Evolutionary conservation across 2,797 vertebrate species (phyloP), one percentile per base, ranked within the genome.

Genomic region (Lacerta viridis): DNA sequence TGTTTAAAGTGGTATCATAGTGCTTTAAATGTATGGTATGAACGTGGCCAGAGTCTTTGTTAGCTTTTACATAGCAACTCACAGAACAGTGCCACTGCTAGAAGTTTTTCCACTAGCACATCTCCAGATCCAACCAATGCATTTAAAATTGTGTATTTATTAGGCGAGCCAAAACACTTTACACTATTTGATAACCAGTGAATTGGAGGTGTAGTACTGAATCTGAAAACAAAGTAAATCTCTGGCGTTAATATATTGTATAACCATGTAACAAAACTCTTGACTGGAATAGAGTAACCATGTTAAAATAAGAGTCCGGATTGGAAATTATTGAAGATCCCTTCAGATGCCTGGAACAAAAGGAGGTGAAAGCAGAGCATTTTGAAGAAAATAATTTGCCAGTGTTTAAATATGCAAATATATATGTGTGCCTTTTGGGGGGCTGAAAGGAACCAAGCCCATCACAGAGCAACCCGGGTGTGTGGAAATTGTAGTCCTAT

Each of bases 181-280:
- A 64, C n/a, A 87, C 68, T 15, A 86, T 64, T 80, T 39, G 64
- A 27, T 10, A 39, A 66, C 6, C 61, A 64, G 61, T 5, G 18
- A 64, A 64, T 23, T 64, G 61, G 11, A 55, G 50, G 50, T 55
- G 50, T 55, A 55, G 50, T 55, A 55, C 50, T 15, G 46, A 46
- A 27, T 25, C 75, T 90, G 90, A 87, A 89, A 89, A 43, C 46
- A 89, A 85, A 41, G 59, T n/a, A 79, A 79, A 92, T 23, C 72
- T 87, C 46, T 59, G 74, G 46, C 3, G 1, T 2, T 80, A 36
- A 74, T 89, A 88, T 86, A 74, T 72, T 64, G 92, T 88, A 81
- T 88, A 84, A 84, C 88, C 91, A 87, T 90, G 25, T 1, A 84
- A 29, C 15, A 55, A 46, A 84, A 92, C 91, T 72, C 83, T 85